Evolutionary conservation across 2,888 invertebrate species (phyloP).

Genomic region (Aplocera efformata): DNA sequence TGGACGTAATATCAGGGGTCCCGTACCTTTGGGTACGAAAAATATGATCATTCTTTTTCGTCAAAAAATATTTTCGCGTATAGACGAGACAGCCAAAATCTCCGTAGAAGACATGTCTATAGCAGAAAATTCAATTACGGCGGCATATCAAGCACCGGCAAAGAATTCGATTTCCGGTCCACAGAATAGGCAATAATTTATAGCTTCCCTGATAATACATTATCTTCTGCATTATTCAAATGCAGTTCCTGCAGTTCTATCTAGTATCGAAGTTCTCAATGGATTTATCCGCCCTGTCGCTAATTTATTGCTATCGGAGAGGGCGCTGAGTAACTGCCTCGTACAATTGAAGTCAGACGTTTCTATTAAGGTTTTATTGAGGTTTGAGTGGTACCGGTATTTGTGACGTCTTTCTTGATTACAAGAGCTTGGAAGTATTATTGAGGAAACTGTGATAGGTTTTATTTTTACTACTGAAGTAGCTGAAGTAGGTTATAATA

Average conservation of each 20-base stretch:
- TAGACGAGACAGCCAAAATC: too few species aligned
- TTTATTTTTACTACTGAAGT: too few species aligned
- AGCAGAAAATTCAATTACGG: slow-evolving; percentile 15
- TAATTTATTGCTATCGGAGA: slow-evolving; percentile 64
- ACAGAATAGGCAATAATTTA: slow-evolving; percentile 26
- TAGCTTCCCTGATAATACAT: slow-evolving; percentile 36
- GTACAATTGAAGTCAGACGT: slow-evolving; percentile 31
- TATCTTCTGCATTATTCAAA: slow-evolving; percentile 51
- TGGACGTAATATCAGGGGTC: too few species aligned
- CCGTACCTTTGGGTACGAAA: too few species aligned
- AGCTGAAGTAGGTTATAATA: too few species aligned
- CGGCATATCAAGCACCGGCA: slow-evolving; percentile 4
- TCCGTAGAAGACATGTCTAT: too few species aligned
- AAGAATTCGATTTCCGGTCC: slow-evolving; percentile 16
- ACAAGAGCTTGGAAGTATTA: background rate
- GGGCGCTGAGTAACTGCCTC: slow-evolving; percentile 59
- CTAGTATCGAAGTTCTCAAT: slow-evolving; percentile 59
- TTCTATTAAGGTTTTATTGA: slow-evolving; percentile 14
- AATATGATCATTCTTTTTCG: too few species aligned
- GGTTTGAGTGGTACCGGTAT: background rate
- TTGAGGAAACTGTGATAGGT: too few species aligned
- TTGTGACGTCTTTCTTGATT: background rate
- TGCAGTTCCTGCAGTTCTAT: slow-evolving; percentile 54
- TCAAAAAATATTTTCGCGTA: too few species aligned
- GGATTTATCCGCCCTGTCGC: slow-evolving; percentile 57